Base-by-base conservation (phyloP, 1,140 invertebrate genomes). In the Caerostris extrusa region DNA sequence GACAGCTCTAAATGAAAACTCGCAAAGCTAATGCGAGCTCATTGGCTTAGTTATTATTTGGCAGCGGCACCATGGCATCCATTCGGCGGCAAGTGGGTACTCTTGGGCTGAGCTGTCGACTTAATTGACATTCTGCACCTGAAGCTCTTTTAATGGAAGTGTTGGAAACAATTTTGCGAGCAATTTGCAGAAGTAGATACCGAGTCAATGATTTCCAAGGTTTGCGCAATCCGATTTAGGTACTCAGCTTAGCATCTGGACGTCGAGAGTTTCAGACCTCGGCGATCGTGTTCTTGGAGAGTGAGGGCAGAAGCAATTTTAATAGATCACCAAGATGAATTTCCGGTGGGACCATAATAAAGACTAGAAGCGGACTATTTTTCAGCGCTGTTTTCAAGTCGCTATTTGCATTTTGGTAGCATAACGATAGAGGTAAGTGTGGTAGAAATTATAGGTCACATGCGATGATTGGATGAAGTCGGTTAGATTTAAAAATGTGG, bases 131-230 rank as follows among this genome's bases (percentile, higher is more conserved):
- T 91, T 91, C 90, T 77, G 67, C 88, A 90, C 77, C 19, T 64
- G 88, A 90, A 90, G 88, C 64, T 91, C 90, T 91, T 91, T 91
- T 91, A 91, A 91, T 91, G 77, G 88, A 90, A 71, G 88, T 90
- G 88, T 90, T 71, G 90, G 90, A 91, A 91, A 91, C 90, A 82
- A 91, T 91, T 57, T 91, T 61, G 71, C 7, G 57, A 56, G 57
- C 90, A 91, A 91, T 91, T 91, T 91, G 90, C 90, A 91, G n/a
- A n/a, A 91, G 90, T 91, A 82, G 90, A 91, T 91, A 61, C 90
- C 71, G 90, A 91, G 82, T 91, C 90, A 91, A 82, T 82, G 90
- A 91, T 91, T 90, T 77, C 88, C 14, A 50, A 12, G 86, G 86
- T 64, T 57, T 57, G 86, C 19, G 19, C 86, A 88, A 88, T 88